Conservation (phyloP, 2,113 vertebrate species). For the Lasiurus borealis region DNA sequence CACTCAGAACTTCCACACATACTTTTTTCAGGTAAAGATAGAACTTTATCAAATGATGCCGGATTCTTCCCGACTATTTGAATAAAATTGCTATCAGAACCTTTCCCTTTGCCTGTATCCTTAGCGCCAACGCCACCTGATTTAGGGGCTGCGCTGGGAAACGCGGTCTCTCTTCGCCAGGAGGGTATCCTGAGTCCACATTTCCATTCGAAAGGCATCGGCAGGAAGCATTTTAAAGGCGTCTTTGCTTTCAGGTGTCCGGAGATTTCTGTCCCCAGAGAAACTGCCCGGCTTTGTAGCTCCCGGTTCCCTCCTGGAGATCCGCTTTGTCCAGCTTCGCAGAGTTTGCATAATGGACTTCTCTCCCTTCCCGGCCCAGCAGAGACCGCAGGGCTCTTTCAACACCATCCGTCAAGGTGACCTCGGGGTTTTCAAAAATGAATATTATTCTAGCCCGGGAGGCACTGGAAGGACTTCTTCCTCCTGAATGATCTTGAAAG, state of each 20-base stretch:
- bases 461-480: background rate
- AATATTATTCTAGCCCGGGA: background rate
- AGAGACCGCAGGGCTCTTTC: background rate
- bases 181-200: background rate
- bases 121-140: constrained; percentile 11
- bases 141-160: background rate
- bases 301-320: constrained; percentile 54
- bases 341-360: constrained; percentile 57
- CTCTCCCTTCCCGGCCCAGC: background rate
- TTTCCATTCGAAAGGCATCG: constrained; percentile 63
- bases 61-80: constrained; percentile 35
- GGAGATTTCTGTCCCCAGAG: constrained; percentile 60
- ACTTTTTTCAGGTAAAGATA: background rate
- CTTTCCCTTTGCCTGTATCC: background rate
- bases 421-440: background rate
- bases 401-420: constrained; percentile 13
- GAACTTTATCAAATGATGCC: constrained; percentile 42
- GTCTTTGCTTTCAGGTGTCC: constrained; percentile 61
- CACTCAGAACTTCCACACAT: background rate
- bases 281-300: constrained; percentile 69
- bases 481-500: constrained; percentile 16
- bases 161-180: no score
- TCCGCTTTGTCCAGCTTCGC: constrained; percentile 15
- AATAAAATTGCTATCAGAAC: constrained; percentile 43
- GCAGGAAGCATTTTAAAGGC: constrained; percentile 50